Percentiles rank a stretch among this genome's conserved stretches.
Conservation (phyloP, 2,888 invertebrate genomes). For the Chesias legatella region DNA sequence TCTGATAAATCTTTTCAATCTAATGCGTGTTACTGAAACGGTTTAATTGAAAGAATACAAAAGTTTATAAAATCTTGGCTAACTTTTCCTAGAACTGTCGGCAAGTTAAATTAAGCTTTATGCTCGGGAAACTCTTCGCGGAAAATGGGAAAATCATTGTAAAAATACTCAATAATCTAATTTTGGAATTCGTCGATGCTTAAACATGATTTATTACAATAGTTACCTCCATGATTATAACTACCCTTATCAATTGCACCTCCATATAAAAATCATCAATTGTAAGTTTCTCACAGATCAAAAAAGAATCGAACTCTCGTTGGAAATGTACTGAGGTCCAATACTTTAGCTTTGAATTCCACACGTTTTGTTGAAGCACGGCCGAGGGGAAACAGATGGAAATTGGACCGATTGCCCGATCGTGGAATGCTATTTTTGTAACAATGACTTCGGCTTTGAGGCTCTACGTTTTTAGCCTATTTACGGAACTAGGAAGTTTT, state of each 20-base stretch:
- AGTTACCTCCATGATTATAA: too few species aligned
- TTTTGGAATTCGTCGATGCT: too few species aligned
- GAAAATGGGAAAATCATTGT: background rate
- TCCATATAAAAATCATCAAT: too few species aligned
- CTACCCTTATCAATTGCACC: too few species aligned
- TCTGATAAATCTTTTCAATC: too few species aligned
- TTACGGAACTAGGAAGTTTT: background rate
- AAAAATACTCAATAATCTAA: background rate
- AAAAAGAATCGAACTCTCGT: conserved; percentile 5
- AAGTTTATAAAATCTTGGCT: conserved; percentile 3
- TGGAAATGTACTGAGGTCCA: conserved; percentile 12
- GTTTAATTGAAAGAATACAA: background rate
- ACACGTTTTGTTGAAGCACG: conserved; percentile 11
- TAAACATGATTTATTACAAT: too few species aligned
- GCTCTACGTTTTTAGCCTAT: conserved; percentile 8
- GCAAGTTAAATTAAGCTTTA: conserved; percentile 8
- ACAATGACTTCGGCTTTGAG: conserved; percentile 10
- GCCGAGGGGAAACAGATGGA: conserved; percentile 21
- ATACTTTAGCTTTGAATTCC: conserved; percentile 10
- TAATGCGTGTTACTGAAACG: too few species aligned
- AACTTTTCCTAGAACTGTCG: conserved; percentile 3
- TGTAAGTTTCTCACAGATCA: background rate
- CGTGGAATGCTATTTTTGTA: conserved; percentile 18
- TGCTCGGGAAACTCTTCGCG: background rate
- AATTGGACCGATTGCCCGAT: conserved; percentile 20